phyloP scores from a whole-genome alignment of 92 coral and sea anemone species.

The Zoanthus sociatus region DNA sequence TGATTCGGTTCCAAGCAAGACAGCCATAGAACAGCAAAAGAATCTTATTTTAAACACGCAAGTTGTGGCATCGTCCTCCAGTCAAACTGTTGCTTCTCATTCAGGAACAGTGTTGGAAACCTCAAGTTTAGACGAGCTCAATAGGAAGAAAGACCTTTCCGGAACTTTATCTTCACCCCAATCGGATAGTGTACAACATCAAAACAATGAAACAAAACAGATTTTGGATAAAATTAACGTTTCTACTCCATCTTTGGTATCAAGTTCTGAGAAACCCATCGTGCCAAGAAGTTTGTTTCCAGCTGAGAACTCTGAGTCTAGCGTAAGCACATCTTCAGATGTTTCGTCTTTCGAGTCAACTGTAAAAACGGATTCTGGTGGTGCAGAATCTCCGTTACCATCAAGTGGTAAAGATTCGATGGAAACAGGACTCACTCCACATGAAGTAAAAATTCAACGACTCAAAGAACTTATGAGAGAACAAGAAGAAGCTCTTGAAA shows the following conservation, averaged over 20 bases:
- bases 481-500: conserved; percentile 87
- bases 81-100: neutral
- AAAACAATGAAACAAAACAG: neutral
- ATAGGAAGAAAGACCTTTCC: neutral
- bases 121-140: neutral
- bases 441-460: conserved; percentile 86
- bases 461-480: conserved; percentile 84
- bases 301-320: neutral
- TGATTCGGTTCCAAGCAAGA: neutral
- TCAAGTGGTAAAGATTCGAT: neutral
- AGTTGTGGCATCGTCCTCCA: neutral
- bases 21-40: conserved; percentile 19
- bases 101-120: neutral
- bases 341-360: neutral
- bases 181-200: neutral
- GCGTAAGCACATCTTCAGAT: neutral
- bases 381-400: neutral
- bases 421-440: conserved; percentile 74
- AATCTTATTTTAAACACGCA: neutral
- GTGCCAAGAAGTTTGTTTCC: conserved; percentile 1
- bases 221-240: neutral
- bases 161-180: neutral
- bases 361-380: neutral
- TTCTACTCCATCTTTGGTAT: neutral
- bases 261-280: neutral